Percentiles rank a stretch among this genome's conserved stretches.
phyloP scores from a whole-genome alignment of 2,797 vertebrate genomes.

The Mastacembelus armatus region DNA sequence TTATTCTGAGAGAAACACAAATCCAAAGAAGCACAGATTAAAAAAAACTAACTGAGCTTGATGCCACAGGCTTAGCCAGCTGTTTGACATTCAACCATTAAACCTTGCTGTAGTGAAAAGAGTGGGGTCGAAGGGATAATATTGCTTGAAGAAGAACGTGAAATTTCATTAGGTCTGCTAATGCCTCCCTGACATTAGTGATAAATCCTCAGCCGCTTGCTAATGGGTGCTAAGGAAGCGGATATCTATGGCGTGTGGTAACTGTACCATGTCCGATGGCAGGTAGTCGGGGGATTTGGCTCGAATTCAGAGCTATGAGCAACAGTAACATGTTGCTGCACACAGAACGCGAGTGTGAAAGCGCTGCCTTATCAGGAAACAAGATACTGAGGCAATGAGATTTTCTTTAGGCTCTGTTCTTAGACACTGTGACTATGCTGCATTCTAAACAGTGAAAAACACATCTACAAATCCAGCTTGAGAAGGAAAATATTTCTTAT shows the following conservation, averaged over 20 bases:
- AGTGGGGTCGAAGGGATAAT: slow-evolving; percentile 74
- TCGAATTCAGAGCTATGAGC: slow-evolving; percentile 43
- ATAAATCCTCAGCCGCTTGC: slow-evolving; percentile 76
- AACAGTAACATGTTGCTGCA: slow-evolving; percentile 55
- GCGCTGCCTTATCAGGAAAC: slow-evolving; percentile 52
- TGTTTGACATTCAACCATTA: slow-evolving; percentile 76
- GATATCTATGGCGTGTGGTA: slow-evolving; percentile 60
- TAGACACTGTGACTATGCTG: slow-evolving; percentile 21
- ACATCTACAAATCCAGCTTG: slow-evolving; percentile 18
- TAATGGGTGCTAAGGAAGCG: slow-evolving; percentile 71
- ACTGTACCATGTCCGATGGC: slow-evolving; percentile 59
- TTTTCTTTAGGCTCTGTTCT: slow-evolving; percentile 23
- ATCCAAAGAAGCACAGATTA: slow-evolving; percentile 69
- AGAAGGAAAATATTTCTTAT: not conserved
- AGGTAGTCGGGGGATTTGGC: slow-evolving; percentile 47
- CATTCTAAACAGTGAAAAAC: slow-evolving; percentile 21
- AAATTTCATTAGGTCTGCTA: slow-evolving; percentile 81
- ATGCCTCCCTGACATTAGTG: slow-evolving; percentile 77
- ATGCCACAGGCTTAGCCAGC: slow-evolving; percentile 67
- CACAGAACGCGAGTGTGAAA: slow-evolving; percentile 31
- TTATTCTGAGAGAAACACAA: slow-evolving; percentile 78
- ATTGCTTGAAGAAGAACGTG: slow-evolving; percentile 76
- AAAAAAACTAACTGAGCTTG: slow-evolving; percentile 60
- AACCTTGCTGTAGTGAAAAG: slow-evolving; percentile 70
- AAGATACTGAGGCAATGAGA: slow-evolving; percentile 37